These are phyloP conservation scores for Urocynchramus pylzowi DNA, from an alignment of 2,113 vertebrate species.

Conservation along the genomic window DNA sequence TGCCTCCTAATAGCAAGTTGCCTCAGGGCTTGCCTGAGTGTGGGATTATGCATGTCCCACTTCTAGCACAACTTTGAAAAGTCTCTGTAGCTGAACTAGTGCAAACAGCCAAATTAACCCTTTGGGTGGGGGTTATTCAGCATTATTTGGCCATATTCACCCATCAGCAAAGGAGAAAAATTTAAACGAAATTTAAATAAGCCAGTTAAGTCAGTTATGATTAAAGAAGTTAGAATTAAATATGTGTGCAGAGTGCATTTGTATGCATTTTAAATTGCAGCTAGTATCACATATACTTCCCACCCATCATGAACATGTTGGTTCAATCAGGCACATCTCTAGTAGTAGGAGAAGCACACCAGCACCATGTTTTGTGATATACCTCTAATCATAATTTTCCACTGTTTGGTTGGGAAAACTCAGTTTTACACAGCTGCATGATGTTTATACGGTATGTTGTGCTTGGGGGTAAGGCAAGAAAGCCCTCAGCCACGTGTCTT, in stretches of 20 bases:
- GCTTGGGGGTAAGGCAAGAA: not conserved
- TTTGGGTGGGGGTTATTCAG: not conserved
- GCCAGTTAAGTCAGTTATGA: not conserved
- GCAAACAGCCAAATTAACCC: not conserved
- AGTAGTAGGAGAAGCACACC: not conserved
- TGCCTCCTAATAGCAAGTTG: not conserved
- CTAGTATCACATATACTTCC: not conserved
- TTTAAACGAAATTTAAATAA: not conserved
- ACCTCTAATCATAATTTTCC: not conserved
- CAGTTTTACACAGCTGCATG: not conserved
- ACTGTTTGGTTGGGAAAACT: not conserved
- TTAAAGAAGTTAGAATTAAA: not conserved
- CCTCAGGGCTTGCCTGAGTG: not conserved
- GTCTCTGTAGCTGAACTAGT: not conserved
- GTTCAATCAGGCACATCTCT: not conserved
- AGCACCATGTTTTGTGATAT: not conserved
- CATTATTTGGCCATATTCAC: not conserved
- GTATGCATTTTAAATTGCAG: not conserved
- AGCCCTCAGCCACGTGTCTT: not conserved
- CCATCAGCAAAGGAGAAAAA: not conserved
- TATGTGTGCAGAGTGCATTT: not conserved
- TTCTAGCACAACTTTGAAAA: not conserved
- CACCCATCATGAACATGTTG: not conserved
- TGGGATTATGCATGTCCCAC: not conserved
- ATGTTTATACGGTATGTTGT: not conserved